Evolutionary conservation across 1,140 invertebrate species (phyloP).

Genomic region (Drosophila eugracilis): DNA sequence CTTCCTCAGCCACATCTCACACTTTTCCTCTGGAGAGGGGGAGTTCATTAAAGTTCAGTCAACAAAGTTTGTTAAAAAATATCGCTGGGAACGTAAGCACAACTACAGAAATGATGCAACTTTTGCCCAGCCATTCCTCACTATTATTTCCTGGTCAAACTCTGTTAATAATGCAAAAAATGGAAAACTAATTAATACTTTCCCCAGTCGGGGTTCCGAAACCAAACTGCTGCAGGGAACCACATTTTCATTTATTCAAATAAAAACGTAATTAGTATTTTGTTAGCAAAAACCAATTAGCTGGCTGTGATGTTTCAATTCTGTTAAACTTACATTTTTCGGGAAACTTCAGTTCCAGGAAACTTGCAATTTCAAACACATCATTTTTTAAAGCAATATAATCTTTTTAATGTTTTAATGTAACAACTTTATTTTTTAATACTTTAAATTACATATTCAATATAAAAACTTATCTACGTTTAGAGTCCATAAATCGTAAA

Average conservation of each 20-base stretch:
- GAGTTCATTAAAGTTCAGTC: conserved; percentile 63
- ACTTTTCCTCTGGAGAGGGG: neutral
- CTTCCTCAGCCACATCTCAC: neutral
- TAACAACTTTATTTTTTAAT: too few species aligned
- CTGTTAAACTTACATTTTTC: neutral
- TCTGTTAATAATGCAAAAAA: conserved; percentile 49
- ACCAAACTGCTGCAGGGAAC: neutral
- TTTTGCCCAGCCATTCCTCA: conserved; percentile 23
- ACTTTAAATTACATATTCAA: neutral
- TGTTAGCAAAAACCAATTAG: neutral
- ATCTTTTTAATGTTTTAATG: too few species aligned
- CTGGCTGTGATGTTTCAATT: neutral
- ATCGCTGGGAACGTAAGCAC: neutral
- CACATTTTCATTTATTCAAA: conserved; percentile 1
- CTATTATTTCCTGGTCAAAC: conserved; percentile 11
- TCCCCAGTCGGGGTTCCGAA: conserved; percentile 4
- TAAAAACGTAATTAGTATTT: neutral
- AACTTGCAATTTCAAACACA: too few species aligned
- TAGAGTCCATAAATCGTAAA: neutral
- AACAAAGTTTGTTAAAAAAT: conserved; percentile 48
- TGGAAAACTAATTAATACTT: conserved; percentile 65
- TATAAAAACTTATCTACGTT: neutral
- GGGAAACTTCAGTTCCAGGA: too few species aligned
- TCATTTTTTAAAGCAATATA: too few species aligned
- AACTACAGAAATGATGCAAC: conserved; percentile 15